These are phyloP conservation scores for Lasioglossum zephyrum DNA, from an alignment of 2,888 invertebrate genomes.

Conservation along the genomic window DNA sequence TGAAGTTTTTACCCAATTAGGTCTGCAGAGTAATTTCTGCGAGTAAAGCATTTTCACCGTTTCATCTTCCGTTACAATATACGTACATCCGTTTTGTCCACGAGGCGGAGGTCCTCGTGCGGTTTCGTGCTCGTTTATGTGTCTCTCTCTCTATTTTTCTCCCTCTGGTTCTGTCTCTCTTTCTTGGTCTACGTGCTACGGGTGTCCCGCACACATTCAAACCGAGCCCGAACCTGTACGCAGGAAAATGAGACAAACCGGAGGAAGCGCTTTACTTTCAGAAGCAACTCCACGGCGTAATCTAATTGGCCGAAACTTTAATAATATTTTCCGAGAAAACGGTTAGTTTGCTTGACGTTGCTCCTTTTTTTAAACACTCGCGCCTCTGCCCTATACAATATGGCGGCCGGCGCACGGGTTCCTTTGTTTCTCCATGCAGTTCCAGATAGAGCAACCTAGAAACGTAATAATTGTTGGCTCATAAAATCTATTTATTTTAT, in stretches of 20 bases:
- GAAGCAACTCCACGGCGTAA: neutral
- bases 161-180: neutral
- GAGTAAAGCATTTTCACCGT: constrained; percentile 3
- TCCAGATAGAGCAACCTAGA: too few relatives aligned
- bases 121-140: neutral
- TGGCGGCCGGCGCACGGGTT: neutral
- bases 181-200: neutral
- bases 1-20: constrained; percentile 19
- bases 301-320: constrained; percentile 13
- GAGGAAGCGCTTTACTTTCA: constrained; percentile 2
- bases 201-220: neutral
- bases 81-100: constrained; percentile 12
- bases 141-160: too few relatives aligned
- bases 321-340: constrained; percentile 3
- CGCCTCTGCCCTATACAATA: neutral
- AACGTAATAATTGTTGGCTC: too few relatives aligned
- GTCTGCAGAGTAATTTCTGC: constrained; percentile 12
- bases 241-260: neutral
- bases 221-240: neutral
- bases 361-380: neutral
- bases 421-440: too few relatives aligned
- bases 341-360: neutral
- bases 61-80: constrained; percentile 18
- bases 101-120: neutral
- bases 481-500: too few relatives aligned